Percentiles rank a stretch among this genome's conserved stretches.
Conservation (phyloP, 2,113 vertebrate species). For the Microtus richardsoni region DNA sequence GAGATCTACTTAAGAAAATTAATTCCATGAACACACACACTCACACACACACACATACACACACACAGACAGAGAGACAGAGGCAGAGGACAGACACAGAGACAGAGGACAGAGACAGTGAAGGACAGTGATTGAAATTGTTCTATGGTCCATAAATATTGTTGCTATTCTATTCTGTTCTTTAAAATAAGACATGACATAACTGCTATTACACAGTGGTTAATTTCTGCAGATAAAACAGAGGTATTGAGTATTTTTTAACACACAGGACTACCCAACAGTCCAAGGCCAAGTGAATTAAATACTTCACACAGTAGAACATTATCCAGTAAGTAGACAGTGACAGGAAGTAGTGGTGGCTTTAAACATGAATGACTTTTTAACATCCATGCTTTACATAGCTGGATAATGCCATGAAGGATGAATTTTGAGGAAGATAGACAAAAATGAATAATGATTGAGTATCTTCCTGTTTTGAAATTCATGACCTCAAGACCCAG, state of each 20-base stretch:
- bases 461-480: neutral
- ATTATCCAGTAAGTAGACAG: constrained; percentile 56
- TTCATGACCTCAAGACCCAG: too few relatives aligned
- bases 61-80: neutral
- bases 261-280: constrained; percentile 59
- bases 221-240: constrained; percentile 71
- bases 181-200: constrained; percentile 69
- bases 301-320: neutral
- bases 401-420: neutral
- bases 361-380: neutral
- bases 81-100: neutral
- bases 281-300: constrained; percentile 62
- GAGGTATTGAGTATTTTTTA: constrained; percentile 53
- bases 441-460: neutral
- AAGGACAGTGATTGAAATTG: constrained; percentile 33
- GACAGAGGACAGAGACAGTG: neutral
- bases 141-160: constrained; percentile 70
- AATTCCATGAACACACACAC: constrained; percentile 65
- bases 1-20: constrained; percentile 73
- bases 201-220: constrained; percentile 70
- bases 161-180: constrained; percentile 75
- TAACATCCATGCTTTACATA: neutral
- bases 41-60: neutral
- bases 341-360: neutral
- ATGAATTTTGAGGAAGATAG: neutral